These are phyloP conservation scores for Tolypeutes matacus DNA, from an alignment of 2,797 vertebrate species.

Conservation along the genomic window DNA sequence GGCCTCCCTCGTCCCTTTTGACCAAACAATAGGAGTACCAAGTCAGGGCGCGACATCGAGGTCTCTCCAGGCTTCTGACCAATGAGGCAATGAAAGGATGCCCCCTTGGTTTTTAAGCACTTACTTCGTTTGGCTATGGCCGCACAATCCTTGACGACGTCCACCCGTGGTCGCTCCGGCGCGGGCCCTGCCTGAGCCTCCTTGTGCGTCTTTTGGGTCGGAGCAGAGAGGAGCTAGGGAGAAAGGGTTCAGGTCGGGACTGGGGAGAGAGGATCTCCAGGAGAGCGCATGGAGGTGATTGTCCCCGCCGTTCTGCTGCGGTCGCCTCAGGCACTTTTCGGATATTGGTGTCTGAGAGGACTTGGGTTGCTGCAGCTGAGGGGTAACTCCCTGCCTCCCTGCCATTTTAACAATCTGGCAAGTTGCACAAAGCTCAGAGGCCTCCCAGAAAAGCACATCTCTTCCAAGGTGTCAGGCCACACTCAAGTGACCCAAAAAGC, in stretches of 20 bases:
- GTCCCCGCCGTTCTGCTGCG: not conserved
- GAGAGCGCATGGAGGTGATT: not conserved
- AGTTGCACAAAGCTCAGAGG: constrained; percentile 32
- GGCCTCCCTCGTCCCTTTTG: not conserved
- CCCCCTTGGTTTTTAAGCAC: constrained; percentile 51
- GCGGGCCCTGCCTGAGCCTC: not conserved
- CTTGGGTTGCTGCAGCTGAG: not conserved
- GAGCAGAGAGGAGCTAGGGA: constrained; percentile 11
- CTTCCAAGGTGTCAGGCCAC: constrained; percentile 34
- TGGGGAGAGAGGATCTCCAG: not conserved
- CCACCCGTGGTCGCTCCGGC: not conserved
- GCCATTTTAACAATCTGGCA: constrained; percentile 47
- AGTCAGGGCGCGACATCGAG: too few relatives aligned
- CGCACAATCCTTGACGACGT: constrained; percentile 69
- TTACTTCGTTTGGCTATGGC: constrained; percentile 46
- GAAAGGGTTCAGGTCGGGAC: not conserved
- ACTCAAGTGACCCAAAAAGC: constrained; percentile 37
- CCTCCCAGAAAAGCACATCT: constrained; percentile 65
- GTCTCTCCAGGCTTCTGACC: constrained; percentile 15
- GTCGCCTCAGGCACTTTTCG: not conserved
- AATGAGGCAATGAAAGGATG: not conserved
- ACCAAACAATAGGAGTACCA: not conserved
- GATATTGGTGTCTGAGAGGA: not conserved
- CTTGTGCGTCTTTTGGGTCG: constrained; percentile 20
- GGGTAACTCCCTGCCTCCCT: not conserved